phyloP scores from a whole-genome alignment of 2,113 vertebrate species.

The Forbesichthys agassizii region DNA sequence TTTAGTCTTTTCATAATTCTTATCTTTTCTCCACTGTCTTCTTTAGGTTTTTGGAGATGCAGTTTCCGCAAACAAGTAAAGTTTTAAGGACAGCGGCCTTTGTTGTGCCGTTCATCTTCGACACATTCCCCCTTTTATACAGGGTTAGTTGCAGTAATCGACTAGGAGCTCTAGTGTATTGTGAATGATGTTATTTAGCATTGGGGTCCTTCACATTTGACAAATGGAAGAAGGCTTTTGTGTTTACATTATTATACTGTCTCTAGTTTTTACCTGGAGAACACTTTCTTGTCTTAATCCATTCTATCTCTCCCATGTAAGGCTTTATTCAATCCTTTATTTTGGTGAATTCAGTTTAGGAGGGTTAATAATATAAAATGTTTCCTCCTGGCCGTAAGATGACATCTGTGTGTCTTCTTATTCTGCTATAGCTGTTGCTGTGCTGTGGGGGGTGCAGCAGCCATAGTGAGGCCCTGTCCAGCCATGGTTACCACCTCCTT shows the following conservation, averaged over 20 bases:
- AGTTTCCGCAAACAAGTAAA: slow-evolving; percentile 79
- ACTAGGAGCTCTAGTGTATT: not conserved
- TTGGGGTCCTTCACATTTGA: no score
- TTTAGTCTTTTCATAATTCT: not conserved
- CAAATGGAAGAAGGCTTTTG: not conserved
- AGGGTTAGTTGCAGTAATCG: slow-evolving; percentile 56
- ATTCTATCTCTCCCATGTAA: not conserved
- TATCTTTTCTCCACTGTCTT: not conserved
- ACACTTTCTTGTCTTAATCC: slow-evolving; percentile 8
- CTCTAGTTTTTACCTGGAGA: not conserved
- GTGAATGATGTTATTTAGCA: not conserved
- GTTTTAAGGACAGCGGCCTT: slow-evolving; percentile 75
- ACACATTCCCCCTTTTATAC: slow-evolving; percentile 81
- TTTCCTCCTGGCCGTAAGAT: not conserved
- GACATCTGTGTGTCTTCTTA: not conserved
- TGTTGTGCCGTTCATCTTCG: slow-evolving; percentile 81
- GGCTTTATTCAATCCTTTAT: not conserved
- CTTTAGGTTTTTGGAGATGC: slow-evolving; percentile 79
- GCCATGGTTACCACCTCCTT: slow-evolving; percentile 77
- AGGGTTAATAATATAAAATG: no score
- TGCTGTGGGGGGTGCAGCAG: slow-evolving; percentile 69
- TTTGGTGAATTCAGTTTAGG: not conserved
- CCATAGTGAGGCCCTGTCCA: slow-evolving; percentile 67
- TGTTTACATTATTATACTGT: not conserved
- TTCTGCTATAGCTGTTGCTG: slow-evolving; percentile 70